Base-by-base conservation (phyloP, 2,888 invertebrate species). In the Galerucella pusilla region DNA sequence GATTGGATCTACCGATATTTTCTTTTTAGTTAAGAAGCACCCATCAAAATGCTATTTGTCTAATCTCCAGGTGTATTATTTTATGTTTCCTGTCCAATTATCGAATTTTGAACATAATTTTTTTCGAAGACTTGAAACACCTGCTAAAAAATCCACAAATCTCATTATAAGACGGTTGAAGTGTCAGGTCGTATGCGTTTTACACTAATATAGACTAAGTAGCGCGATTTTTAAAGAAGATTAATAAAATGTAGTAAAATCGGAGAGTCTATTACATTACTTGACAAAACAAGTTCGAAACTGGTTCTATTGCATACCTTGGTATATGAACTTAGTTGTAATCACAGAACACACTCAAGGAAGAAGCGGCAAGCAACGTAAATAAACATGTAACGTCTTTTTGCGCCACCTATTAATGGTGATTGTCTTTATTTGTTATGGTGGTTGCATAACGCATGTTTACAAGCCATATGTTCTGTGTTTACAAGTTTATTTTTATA, bases 11-110 rank as follows among this genome's bases (percentile, higher is more conserved):
- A 42, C 35, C 35, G 7, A 42, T 42, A 42, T 7, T 42, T 42
- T 1, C 35, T 7, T 42, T 42, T 42, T 42, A 7, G 7, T 49
- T 49, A 14, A 49, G 49, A 12, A 49, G 49, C 4, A 4, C 49
- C 12, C 63, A 63, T 63, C n/a, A 54, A 54, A 54, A n/a, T 54
- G 16, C 5, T 54, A n/a, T 54, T 76, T 77, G 76, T 76, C 76
- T 77, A 68, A 73, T 54, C 5, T 54, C 54, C 79, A 81, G 80
- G 79, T 81, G 80, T 77, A 73, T 28, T 14, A 49, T 16, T 71
- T 67, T 20, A 46, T 57, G 57, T 45, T 71, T 68, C 61, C 74
- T 25, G 59, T 69, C 14, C 25, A 25, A 76, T 77, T 75, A 75
- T 60, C 68, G 60, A 59, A 71, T 74, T 72, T 76, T 71, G 68